Evolutionary conservation across 35 echinoderm and acorn worm genomes (phyloP).

Genomic region (Stichopus chloronotus): DNA sequence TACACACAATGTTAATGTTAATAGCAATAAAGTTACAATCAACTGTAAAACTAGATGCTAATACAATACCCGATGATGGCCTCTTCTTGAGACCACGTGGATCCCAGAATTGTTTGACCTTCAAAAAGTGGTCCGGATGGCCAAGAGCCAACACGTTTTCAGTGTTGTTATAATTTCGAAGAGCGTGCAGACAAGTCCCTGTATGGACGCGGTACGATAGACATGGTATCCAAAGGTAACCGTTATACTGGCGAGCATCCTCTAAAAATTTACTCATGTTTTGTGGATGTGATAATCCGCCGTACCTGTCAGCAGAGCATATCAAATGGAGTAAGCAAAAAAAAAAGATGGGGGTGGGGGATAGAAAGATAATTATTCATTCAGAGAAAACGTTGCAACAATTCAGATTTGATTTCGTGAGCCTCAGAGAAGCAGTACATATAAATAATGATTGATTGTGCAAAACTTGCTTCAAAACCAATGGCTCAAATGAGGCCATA

Average conservation of each 20-base stretch:
- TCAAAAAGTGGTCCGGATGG: constrained; percentile 47
- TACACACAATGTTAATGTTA: too few species aligned
- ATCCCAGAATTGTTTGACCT: constrained; percentile 54
- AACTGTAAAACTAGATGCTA: not conserved
- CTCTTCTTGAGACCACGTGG: constrained; percentile 50
- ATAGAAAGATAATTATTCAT: not conserved
- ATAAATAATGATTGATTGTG: too few species aligned
- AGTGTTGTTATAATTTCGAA: constrained; percentile 10
- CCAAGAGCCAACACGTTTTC: constrained; percentile 27
- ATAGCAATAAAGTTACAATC: too few species aligned
- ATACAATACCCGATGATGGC: constrained; percentile 38
- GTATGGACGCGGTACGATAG: constrained; percentile 7
- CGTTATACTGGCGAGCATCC: constrained; percentile 37
- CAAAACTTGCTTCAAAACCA: too few species aligned
- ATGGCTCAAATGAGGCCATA: too few species aligned
- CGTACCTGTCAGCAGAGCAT: not conserved
- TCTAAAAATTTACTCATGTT: constrained; percentile 24
- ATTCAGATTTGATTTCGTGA: too few species aligned
- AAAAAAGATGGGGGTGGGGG: not conserved
- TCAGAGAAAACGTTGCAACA: too few species aligned
- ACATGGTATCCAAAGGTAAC: constrained; percentile 50
- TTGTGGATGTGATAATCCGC: not conserved
- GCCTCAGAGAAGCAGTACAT: too few species aligned
- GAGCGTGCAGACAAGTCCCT: constrained; percentile 24
- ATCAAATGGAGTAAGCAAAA: not conserved